Conservation (phyloP, 2,113 vertebrate genomes). For the human (Homo sapiens) region GRCh38 chr5:146789001-146789500, state of each 20-base stretch:
- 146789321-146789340: neutral
- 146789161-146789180: neutral
- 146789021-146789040: conserved; percentile 69
- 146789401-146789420: neutral
- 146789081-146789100: conserved; percentile 3
- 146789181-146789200: neutral
- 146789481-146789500: conserved; percentile 7
- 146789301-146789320: neutral
- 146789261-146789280: neutral
- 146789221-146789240: neutral
- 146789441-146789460: neutral
- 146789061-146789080: neutral
- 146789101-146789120: neutral
- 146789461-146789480: neutral
- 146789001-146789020: conserved; percentile 59
- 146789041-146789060: conserved; percentile 61
- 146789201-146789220: neutral
- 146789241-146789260: neutral
- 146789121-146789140: conserved; percentile 17
- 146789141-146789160: neutral
- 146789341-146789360: neutral
- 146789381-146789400: neutral
- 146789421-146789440: neutral
- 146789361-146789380: neutral
- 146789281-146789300: fast-evolving